phyloP scores from a whole-genome alignment of 2,113 vertebrate genomes.

The Mesembrinibis cayennensis region DNA sequence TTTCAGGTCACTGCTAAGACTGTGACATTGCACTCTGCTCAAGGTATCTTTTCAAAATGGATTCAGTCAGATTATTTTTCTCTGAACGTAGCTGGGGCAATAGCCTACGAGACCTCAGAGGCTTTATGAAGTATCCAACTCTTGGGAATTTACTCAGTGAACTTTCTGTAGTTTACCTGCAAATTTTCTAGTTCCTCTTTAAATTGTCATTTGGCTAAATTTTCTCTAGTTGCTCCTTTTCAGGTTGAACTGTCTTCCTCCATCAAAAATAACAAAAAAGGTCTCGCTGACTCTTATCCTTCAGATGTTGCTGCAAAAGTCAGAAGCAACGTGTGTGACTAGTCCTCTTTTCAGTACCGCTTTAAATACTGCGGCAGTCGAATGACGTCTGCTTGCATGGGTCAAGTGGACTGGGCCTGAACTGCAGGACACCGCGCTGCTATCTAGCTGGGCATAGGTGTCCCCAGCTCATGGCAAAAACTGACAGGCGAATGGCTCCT shows the following conservation, averaged over 20 bases:
- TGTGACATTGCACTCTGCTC: not conserved
- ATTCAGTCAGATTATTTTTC: not conserved
- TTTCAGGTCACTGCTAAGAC: not conserved
- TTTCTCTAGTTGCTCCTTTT: not conserved
- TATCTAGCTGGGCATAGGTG: not conserved
- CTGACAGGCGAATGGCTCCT: accelerated
- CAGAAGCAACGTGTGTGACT: not conserved
- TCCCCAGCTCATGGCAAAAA: not conserved
- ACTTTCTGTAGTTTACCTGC: not conserved
- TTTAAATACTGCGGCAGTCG: not conserved
- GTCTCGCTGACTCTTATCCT: not conserved
- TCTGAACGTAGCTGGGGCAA: not conserved
- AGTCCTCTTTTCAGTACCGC: not conserved
- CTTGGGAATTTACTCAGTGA: not conserved
- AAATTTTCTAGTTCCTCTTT: not conserved
- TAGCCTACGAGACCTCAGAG: not conserved
- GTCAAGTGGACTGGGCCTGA: too few relatives aligned
- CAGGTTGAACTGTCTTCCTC: not conserved
- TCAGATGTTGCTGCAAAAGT: not conserved
- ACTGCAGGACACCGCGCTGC: not conserved
- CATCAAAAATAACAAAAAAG: not conserved
- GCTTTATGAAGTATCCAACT: not conserved
- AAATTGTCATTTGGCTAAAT: not conserved
- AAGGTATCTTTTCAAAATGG: not conserved
- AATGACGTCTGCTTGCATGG: not conserved